These are phyloP conservation scores for Pterophyllum scalare DNA, from an alignment of 2,113 vertebrate species.

Conservation along the genomic window DNA sequence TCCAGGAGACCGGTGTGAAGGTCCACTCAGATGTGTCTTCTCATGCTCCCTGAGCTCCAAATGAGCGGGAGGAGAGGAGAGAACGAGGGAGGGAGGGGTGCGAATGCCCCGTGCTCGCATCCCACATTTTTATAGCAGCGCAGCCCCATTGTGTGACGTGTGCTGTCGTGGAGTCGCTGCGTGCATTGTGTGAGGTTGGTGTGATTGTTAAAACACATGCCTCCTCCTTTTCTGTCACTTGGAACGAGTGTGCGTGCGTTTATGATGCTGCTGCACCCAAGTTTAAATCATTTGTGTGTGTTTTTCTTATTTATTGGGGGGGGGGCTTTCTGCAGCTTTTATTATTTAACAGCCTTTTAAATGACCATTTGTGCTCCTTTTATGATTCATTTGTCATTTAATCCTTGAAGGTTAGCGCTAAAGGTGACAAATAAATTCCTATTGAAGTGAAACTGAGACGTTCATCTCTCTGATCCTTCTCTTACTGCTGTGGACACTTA, in stretches of 20 bases:
- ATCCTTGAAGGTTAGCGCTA: constrained; percentile 58
- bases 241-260: background rate
- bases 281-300: constrained; percentile 18
- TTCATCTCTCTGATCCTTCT: constrained; percentile 66
- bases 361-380: constrained; percentile 61
- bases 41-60: constrained; percentile 58
- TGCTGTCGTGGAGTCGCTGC: constrained; percentile 76
- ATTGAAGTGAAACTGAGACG: constrained; percentile 74
- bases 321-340: background rate
- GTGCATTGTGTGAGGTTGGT: constrained; percentile 63
- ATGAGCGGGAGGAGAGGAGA: constrained; percentile 33
- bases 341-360: constrained; percentile 51
- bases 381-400: constrained; percentile 67
- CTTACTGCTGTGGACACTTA: constrained; percentile 63
- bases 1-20: constrained; percentile 35
- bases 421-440: constrained; percentile 64
- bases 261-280: background rate
- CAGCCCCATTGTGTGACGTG: constrained; percentile 87
- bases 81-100: constrained; percentile 33
- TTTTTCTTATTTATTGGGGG: constrained; percentile 5
- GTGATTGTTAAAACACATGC: constrained; percentile 28
- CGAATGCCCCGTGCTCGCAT: constrained; percentile 60
- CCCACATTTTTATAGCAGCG: constrained; percentile 86
- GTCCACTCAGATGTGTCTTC: constrained; percentile 64
- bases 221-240: background rate